A percentile compares a stretch with the other conserved stretches of the same genome.
Conservation (phyloP, 1,140 invertebrate species). For the Cydia fagiglandana region DNA sequence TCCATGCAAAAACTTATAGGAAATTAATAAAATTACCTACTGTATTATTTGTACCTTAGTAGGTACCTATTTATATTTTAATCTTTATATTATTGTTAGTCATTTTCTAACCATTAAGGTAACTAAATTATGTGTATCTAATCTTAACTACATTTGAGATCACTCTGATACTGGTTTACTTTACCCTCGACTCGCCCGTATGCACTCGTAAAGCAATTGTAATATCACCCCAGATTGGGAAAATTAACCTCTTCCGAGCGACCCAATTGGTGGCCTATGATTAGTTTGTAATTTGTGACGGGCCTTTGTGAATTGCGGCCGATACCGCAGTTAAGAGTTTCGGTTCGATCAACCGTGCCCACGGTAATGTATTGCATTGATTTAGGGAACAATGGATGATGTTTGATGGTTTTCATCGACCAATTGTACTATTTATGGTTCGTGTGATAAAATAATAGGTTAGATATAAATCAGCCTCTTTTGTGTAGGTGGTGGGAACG, state of each 20-base stretch:
- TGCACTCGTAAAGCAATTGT: background rate
- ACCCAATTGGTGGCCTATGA: slow-evolving; percentile 65
- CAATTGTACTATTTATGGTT: background rate
- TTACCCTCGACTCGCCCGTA: background rate
- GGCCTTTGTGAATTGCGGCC: slow-evolving; percentile 46
- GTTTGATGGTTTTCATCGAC: slow-evolving; percentile 13
- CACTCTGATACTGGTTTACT: background rate
- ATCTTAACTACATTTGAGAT: no score
- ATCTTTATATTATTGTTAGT: no score
- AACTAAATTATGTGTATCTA: no score
- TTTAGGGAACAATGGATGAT: slow-evolving; percentile 17
- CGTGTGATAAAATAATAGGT: no score
- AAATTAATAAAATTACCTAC: no score
- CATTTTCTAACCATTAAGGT: no score
- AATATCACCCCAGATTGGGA: slow-evolving; percentile 49
- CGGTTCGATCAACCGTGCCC: slow-evolving; percentile 20
- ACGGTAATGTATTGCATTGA: slow-evolving; percentile 15
- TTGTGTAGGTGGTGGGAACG: no score
- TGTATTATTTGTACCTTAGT: no score
- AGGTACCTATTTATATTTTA: no score
- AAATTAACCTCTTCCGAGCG: slow-evolving; percentile 66
- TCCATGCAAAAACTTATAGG: no score
- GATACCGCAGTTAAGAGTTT: slow-evolving; percentile 29
- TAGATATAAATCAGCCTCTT: no score
- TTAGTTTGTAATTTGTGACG: slow-evolving; percentile 69